phyloP scores from a whole-genome alignment of 2,888 invertebrate species.

The Lasiommata megera region DNA sequence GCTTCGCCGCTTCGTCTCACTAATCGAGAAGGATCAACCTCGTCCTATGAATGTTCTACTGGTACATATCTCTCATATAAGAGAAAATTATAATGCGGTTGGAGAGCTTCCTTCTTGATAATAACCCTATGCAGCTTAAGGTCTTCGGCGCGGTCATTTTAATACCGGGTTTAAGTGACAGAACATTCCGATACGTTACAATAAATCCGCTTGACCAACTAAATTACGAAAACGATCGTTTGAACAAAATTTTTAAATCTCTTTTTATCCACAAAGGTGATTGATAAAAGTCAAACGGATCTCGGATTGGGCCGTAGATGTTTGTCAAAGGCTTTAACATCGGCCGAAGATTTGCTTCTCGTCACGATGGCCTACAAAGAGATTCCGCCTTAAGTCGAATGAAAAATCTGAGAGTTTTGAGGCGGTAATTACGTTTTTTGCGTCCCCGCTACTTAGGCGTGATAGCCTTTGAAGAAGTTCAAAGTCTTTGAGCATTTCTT shows the following conservation, averaged over 20 bases:
- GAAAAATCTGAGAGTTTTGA: slow-evolving; percentile 1
- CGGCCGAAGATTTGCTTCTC: slow-evolving; percentile 8
- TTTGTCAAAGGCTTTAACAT: slow-evolving; percentile 10
- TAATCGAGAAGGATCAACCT: too few relatives aligned
- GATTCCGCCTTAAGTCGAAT: not conserved
- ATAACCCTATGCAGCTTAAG: too few relatives aligned
- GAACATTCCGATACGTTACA: too few relatives aligned
- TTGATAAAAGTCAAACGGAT: slow-evolving; percentile 14
- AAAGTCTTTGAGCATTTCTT: not conserved
- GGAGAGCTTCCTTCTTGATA: too few relatives aligned
- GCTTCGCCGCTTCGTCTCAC: too few relatives aligned
- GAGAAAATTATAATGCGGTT: too few relatives aligned
- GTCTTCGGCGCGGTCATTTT: too few relatives aligned
- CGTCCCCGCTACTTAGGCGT: not conserved
- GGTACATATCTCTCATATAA: too few relatives aligned
- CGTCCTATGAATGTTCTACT: too few relatives aligned
- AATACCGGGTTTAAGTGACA: too few relatives aligned
- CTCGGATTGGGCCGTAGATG: slow-evolving; percentile 3
- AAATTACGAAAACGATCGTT: not conserved
- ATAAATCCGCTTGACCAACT: not conserved
- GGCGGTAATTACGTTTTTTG: slow-evolving; percentile 5
- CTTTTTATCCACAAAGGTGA: slow-evolving; percentile 3
- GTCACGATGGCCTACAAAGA: not conserved
- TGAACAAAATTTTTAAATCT: not conserved
- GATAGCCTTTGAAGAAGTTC: not conserved